These are phyloP conservation scores for Pseudococcus longispinus DNA, from an alignment of 2,888 invertebrate species.

Conservation along the genomic window DNA sequence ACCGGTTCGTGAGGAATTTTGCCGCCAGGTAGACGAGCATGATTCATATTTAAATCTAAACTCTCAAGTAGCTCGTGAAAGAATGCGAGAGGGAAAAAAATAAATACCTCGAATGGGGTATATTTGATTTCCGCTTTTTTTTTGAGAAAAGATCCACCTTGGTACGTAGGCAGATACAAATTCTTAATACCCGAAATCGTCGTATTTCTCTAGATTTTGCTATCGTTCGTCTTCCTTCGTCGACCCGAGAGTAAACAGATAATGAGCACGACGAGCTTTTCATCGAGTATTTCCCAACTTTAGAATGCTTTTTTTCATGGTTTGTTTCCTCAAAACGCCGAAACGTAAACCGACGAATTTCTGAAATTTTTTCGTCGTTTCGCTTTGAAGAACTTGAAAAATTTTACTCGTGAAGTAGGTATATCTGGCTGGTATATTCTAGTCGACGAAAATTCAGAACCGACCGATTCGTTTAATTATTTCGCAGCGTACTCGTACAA, in stretches of 20 bases:
- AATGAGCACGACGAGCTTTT: background rate
- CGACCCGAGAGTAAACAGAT: background rate
- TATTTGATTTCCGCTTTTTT: background rate
- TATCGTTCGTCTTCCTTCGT: background rate
- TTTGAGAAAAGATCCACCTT: background rate
- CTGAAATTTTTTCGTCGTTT: background rate
- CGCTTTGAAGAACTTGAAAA: background rate
- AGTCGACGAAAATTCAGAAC: background rate
- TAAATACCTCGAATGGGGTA: background rate
- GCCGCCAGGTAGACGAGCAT: background rate
- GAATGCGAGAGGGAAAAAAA: background rate
- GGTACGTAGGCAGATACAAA: background rate
- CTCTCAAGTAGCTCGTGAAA: background rate
- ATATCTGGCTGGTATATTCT: no score
- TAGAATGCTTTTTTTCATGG: background rate
- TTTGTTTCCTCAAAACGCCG: background rate
- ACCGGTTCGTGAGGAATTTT: background rate
- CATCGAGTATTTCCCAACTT: background rate
- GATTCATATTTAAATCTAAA: constrained; percentile 2
- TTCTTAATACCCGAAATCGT: background rate
- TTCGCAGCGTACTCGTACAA: background rate
- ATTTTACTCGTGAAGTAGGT: background rate
- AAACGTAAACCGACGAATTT: background rate
- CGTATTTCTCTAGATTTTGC: background rate
- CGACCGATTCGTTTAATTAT: constrained; percentile 2